A percentile compares a stretch with the other conserved stretches of the same genome.
phyloP scores from a whole-genome alignment of 1,140 invertebrate species.

The Hylyphantes graminicola region DNA sequence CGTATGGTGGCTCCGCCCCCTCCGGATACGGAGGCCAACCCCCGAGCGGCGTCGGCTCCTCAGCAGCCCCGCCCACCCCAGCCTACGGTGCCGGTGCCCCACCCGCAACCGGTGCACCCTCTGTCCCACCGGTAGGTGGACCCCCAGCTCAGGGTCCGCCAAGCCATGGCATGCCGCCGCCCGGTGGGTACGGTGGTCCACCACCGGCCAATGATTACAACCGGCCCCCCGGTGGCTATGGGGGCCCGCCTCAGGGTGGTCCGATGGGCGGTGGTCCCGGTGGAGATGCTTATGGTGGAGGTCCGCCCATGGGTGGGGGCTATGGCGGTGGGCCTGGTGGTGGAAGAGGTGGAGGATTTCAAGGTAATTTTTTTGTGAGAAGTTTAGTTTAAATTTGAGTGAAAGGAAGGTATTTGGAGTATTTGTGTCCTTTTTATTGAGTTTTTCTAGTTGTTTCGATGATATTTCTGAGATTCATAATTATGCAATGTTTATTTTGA shows the following conservation, averaged over 20 bases:
- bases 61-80: constrained; percentile 48
- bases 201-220: constrained; percentile 47
- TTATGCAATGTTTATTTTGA: too few species aligned
- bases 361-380: constrained; percentile 27
- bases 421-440: too few species aligned
- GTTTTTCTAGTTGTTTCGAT: too few species aligned
- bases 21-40: constrained; percentile 51
- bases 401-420: too few species aligned
- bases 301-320: constrained; percentile 30
- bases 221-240: constrained; percentile 54
- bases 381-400: too few species aligned
- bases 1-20: constrained; percentile 55
- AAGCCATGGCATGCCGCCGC: constrained; percentile 44
- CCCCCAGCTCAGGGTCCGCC: constrained; percentile 43
- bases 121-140: constrained; percentile 42
- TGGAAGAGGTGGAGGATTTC: constrained; percentile 49
- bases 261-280: constrained; percentile 50
- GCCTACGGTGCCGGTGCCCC: constrained; percentile 50
- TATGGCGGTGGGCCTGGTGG: constrained; percentile 45
- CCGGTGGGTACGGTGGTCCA: constrained; percentile 53
- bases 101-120: constrained; percentile 40
- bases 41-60: constrained; percentile 39
- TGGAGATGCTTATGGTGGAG: constrained; percentile 50
- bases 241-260: constrained; percentile 49
- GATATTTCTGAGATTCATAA: too few species aligned